A percentile compares a stretch with the other conserved stretches of the same genome.
Evolutionary conservation across 2,888 invertebrate genomes (phyloP).

Genomic region (Morinoia aosen): DNA sequence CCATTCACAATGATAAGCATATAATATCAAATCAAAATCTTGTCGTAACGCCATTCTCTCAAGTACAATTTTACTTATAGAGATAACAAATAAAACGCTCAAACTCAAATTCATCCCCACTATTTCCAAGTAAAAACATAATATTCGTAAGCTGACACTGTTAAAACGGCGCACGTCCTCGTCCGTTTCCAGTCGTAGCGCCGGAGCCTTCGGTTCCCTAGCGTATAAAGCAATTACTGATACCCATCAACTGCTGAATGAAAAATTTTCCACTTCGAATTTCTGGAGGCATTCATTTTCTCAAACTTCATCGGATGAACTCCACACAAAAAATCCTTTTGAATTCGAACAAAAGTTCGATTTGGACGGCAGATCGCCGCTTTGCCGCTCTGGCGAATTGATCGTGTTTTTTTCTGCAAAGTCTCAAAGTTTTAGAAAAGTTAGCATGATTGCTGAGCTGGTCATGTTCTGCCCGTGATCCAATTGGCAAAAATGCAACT

Average conservation of each 20-base stretch:
- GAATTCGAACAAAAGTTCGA: constrained; percentile 12
- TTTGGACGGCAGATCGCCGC: background rate
- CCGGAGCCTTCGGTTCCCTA: background rate
- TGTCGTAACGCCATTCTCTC: too few species aligned
- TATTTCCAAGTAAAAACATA: too few species aligned
- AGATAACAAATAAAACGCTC: too few species aligned
- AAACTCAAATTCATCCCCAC: too few species aligned
- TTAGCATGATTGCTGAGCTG: constrained; percentile 12
- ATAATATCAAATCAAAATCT: too few species aligned
- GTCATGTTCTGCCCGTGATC: background rate
- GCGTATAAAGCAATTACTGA: background rate
- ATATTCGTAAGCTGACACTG: too few species aligned
- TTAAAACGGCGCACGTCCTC: too few species aligned
- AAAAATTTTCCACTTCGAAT: background rate
- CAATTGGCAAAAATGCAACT: background rate
- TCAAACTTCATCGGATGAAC: constrained; percentile 8
- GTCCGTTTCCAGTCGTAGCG: background rate
- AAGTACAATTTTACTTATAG: too few species aligned
- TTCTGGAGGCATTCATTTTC: constrained; percentile 1
- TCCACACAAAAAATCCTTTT: background rate
- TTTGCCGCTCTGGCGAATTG: background rate
- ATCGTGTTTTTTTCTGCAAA: background rate
- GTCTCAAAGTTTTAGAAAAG: background rate
- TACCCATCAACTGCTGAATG: background rate
- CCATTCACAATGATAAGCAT: too few species aligned